These are phyloP conservation scores for Lemur catta DNA, from an alignment of 2,797 vertebrate species.

Conservation along the genomic window DNA sequence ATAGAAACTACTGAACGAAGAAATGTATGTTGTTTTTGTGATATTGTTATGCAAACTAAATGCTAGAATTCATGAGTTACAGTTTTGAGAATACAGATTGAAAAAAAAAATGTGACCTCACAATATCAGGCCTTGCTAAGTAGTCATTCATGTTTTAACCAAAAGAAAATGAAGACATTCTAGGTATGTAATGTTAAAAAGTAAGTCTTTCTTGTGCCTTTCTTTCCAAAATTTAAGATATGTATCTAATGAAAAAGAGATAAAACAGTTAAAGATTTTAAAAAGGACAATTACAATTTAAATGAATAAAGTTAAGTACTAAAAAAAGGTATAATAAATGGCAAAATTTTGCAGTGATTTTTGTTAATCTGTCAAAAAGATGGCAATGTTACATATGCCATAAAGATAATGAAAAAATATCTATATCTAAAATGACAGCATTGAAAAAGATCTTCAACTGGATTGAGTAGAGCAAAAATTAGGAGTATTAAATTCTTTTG, in stretches of 20 bases:
- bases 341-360: not conserved
- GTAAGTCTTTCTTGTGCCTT: not conserved
- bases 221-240: not conserved
- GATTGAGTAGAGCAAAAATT: not conserved
- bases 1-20: not conserved
- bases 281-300: not conserved
- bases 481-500: not conserved
- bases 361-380: not conserved
- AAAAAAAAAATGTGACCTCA: not conserved
- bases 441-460: not conserved
- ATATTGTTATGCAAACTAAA: not conserved
- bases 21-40: not conserved
- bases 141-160: not conserved
- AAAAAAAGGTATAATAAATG: not conserved
- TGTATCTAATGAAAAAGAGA: not conserved
- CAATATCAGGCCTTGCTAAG: not conserved
- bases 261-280: not conserved
- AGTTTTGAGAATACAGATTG: not conserved
- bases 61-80: not conserved
- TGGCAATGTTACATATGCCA: not conserved
- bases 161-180: not conserved
- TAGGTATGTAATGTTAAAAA: not conserved
- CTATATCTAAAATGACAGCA: not conserved
- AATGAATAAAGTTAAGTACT: not conserved
- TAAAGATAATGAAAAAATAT: not conserved